These are phyloP conservation scores for Eriocheir sinensis DNA, from an alignment of 1,140 invertebrate species.

Conservation along the genomic window DNA sequence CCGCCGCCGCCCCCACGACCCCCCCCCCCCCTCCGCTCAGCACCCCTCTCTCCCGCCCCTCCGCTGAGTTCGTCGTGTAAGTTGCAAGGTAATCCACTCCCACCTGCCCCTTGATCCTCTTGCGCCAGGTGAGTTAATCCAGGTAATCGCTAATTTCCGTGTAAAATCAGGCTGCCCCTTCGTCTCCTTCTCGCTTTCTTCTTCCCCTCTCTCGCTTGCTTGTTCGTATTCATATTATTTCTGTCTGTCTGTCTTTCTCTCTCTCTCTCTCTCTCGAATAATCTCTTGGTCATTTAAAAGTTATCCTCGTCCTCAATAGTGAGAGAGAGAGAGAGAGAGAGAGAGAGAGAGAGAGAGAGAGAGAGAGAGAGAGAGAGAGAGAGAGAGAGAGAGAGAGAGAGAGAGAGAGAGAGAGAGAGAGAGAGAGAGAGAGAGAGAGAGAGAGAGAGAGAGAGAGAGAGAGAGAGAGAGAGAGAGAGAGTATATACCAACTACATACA, in stretches of 20 bases:
- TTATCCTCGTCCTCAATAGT: too few relatives aligned
- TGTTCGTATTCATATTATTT: background rate
- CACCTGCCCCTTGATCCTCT: background rate
- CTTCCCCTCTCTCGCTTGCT: background rate
- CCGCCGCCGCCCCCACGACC: background rate
- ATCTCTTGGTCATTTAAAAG: too few relatives aligned
- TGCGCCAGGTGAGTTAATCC: background rate
- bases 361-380: too few relatives aligned
- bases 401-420: too few relatives aligned
- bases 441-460: too few relatives aligned
- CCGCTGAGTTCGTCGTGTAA: background rate
- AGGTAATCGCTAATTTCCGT: background rate
- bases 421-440: too few relatives aligned
- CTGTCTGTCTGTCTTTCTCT: conserved; percentile 41
- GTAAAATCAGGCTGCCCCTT: background rate
- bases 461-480: too few relatives aligned
- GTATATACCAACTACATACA: too few relatives aligned
- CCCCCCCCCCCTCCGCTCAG: background rate
- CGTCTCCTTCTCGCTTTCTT: background rate
- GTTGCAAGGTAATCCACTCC: conserved; percentile 17
- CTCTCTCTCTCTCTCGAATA: conserved; percentile 51
- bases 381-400: too few relatives aligned
- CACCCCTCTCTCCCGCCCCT: background rate
- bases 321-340: too few relatives aligned
- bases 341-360: too few relatives aligned